Evolutionary conservation across 2,113 vertebrate species (phyloP), one percentile per base, ranked within the genome.

Genomic region (Lepisosteus osseus): DNA sequence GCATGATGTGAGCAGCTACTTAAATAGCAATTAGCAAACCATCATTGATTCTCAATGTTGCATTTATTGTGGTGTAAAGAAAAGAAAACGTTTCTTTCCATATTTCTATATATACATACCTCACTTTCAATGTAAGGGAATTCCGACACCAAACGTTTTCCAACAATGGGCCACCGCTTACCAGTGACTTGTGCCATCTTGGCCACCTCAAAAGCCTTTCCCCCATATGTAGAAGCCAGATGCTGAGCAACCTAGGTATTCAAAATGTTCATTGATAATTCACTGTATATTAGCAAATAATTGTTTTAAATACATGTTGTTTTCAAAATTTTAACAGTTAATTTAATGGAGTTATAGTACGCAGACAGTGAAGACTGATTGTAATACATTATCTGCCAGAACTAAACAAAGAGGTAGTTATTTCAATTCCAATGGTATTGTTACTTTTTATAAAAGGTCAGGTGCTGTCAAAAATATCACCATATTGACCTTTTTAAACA

Each of bases 41-140:
- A 29, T 29, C 29, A 29, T 29, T 29, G 29, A 2, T 29, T 29
- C 29, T 29, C 29, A 29, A 29, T 29, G 1, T 29, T 29, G 29
- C 29, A 51, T 51, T 51, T 13, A 59, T 59, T 59, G 56, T 59
- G 57, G 15, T 3, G 40, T 59, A 68, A 51, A 51, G 47, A 5
- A 6, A 51, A 51, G 47, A 51, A 51, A 9, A 29, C 29, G 29
- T 29, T 29, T 29, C 29, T 29, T 29, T 29, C 29, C 9, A 51
- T 51, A 51, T 40, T 66, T 12, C 11, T 5, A 40, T 29, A 12
- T 62, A 56, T 61, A 81, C 86, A 0, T 86, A 99, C 97, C 95
- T 99, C 97, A 11, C 94, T 90, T 85, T 99, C 97, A 1, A 99
- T 99, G 77, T 99, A 99, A 0, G 97, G 97, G 72, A 99, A 99